Base-by-base conservation (phyloP, 2,113 vertebrate genomes). In the Gasterosteus nipponicus region DNA sequence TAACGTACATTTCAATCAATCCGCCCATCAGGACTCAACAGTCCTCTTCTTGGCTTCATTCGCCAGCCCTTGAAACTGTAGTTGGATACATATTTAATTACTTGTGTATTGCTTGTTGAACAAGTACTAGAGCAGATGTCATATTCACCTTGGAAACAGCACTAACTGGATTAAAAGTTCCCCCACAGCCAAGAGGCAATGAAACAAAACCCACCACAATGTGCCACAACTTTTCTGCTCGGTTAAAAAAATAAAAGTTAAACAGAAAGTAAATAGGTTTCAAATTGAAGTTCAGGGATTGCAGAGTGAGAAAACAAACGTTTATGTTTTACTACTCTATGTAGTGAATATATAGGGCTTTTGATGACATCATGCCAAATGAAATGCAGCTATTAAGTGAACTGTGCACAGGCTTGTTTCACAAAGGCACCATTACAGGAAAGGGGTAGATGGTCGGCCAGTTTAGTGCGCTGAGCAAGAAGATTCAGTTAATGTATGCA, bases 341-440 rank as follows among this genome's bases (percentile, higher is more conserved):
- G 29, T 57, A 31, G 39, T 10, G n/a, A 39, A 54, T 33, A 68
- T 38, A 4, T 1, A 47, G 41, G 51, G n/a, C 39, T 42, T 53
- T 22, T 29, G n/a, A 71, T 41, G n/a, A 56, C 33, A 7, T 26
- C 22, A 22, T 10, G 41, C 10, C 70, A 44, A 66, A 54, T 70
- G 58, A 51, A 69, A 54, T 11, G 61, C 2, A 61, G 53, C 33
- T 22, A 67, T 69, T 38, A 58, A 61, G 22, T 22, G 49, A 74
- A n/a, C 59, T 69, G 74, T 41, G 26, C 60, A 57, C 47, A 12
- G 42, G 69, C 71, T 77, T 70, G 35, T 38, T 83, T 56, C 54
- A 66, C 12, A 58, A 90, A 92, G 87, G 86, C 87, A 90, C 77
- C 51, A 7, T 86, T 63, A 77, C 26, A 76, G 57, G 58, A 54